These are phyloP conservation scores for Pollicipes pollicipes DNA, from an alignment of 1,140 invertebrate species.

Conservation along the genomic window DNA sequence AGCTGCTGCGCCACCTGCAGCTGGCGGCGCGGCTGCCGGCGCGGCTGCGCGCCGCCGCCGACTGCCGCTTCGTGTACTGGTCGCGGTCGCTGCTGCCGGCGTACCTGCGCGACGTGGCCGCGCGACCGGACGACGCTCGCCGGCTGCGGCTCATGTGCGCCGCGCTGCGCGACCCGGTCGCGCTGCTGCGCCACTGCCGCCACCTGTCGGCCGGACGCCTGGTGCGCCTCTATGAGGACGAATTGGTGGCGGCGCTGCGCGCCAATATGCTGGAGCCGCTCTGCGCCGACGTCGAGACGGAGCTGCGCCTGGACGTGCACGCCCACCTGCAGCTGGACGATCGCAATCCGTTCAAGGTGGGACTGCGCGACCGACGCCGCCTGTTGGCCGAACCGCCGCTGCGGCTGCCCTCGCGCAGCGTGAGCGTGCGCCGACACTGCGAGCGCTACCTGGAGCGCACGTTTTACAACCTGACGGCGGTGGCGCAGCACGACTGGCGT, in stretches of 20 bases:
- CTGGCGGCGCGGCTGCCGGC: conserved; percentile 39
- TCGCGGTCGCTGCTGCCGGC: conserved; percentile 55
- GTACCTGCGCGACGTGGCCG: conserved; percentile 52
- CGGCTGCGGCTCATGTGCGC: conserved; percentile 44
- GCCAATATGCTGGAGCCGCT: conserved; percentile 44
- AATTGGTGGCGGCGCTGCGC: conserved; percentile 20
- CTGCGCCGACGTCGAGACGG: conserved; percentile 73
- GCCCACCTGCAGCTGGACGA: conserved; percentile 70
- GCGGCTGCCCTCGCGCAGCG: conserved; percentile 27
- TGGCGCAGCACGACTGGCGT: conserved; percentile 93
- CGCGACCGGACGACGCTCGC: conserved; percentile 39
- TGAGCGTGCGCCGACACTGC: conserved; percentile 33
- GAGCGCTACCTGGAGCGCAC: conserved; percentile 86
- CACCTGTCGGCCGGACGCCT: conserved; percentile 25
- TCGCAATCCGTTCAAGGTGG: conserved; percentile 49
- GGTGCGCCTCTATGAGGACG: conserved; percentile 26
- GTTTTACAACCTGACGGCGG: conserved; percentile 94
- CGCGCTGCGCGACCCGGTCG: conserved; percentile 41
- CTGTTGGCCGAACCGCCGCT: conserved; percentile 36
- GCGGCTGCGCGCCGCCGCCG: conserved; percentile 40
- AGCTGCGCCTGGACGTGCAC: conserved; percentile 73
- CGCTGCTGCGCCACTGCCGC: conserved; percentile 24
- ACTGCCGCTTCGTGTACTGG: conserved; percentile 64
- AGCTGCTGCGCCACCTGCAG: conserved; percentile 40
- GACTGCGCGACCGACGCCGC: conserved; percentile 31